A percentile compares a stretch with the other conserved stretches of the same genome.
Conservation (phyloP, 2,888 invertebrate genomes). For the Allophyes oxyacanthae region DNA sequence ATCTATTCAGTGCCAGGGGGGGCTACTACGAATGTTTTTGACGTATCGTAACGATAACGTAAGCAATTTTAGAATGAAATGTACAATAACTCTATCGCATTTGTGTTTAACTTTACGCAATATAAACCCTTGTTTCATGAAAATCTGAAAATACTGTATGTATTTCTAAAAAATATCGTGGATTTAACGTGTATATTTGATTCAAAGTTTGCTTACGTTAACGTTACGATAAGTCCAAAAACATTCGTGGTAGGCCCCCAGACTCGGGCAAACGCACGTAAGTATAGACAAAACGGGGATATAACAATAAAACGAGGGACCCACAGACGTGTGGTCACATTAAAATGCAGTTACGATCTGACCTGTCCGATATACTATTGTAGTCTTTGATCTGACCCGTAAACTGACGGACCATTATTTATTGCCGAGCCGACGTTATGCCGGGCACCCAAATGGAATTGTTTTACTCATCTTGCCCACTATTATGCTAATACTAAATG, state of each 20-base stretch:
- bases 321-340: slow-evolving; percentile 64
- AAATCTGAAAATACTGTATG: no score
- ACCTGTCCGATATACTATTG: no score
- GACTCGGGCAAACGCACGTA: slow-evolving; percentile 3
- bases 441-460: slow-evolving; percentile 50
- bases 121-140: no score
- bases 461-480: slow-evolving; percentile 42
- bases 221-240: no score
- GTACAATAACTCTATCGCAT: no score
- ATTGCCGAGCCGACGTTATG: slow-evolving; percentile 59
- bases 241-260: no score
- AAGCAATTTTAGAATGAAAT: not conserved
- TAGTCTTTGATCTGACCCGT: slow-evolving; percentile 63
- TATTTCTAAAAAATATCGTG: no score
- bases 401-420: slow-evolving; percentile 65
- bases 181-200: no score
- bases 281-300: slow-evolving; percentile 18
- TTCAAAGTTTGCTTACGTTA: no score
- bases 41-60: no score
- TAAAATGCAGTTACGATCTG: slow-evolving; percentile 67
- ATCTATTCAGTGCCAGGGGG: slow-evolving; percentile 1
- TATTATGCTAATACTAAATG: slow-evolving; percentile 11
- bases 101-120: no score
- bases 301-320: slow-evolving; percentile 47
- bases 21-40: no score